These are phyloP conservation scores for Rhabdophis nuchalis DNA, from an alignment of 2,797 vertebrate genomes.

Conservation along the genomic window DNA sequence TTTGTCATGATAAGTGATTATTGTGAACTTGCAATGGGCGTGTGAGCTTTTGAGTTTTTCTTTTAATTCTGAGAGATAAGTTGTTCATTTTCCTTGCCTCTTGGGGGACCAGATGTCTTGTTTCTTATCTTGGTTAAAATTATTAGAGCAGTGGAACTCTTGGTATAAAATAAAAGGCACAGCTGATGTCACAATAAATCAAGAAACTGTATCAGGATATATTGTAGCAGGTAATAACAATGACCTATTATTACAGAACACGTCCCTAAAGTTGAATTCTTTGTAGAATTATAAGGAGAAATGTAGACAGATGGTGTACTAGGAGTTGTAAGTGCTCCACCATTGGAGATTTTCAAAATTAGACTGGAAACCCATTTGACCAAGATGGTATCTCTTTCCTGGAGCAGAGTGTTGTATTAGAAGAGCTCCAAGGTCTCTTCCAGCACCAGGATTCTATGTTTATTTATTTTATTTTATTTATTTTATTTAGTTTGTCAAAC, in stretches of 20 bases:
- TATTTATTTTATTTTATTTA: too few relatives aligned
- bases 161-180: neutral
- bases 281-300: neutral
- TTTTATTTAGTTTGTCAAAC: too few relatives aligned
- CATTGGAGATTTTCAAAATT: neutral
- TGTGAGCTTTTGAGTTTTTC: slow-evolving; percentile 28
- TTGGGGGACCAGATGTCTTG: neutral
- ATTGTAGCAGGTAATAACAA: neutral
- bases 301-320: neutral
- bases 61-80: neutral
- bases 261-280: neutral
- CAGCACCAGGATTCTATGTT: neutral
- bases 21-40: slow-evolving; percentile 11
- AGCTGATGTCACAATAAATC: neutral
- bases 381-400: neutral
- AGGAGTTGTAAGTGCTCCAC: neutral
- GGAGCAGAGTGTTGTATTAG: neutral
- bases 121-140: neutral
- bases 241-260: neutral
- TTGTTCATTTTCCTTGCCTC: neutral
- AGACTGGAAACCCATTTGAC: neutral
- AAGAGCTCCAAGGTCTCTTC: neutral
- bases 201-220: neutral
- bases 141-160: neutral
- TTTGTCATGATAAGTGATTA: slow-evolving; percentile 24